Percentiles rank a stretch among this genome's conserved stretches.
These are phyloP conservation scores for Acinonyx jubatus DNA, from an alignment of 2,113 vertebrate genomes.

Conservation along the genomic window DNA sequence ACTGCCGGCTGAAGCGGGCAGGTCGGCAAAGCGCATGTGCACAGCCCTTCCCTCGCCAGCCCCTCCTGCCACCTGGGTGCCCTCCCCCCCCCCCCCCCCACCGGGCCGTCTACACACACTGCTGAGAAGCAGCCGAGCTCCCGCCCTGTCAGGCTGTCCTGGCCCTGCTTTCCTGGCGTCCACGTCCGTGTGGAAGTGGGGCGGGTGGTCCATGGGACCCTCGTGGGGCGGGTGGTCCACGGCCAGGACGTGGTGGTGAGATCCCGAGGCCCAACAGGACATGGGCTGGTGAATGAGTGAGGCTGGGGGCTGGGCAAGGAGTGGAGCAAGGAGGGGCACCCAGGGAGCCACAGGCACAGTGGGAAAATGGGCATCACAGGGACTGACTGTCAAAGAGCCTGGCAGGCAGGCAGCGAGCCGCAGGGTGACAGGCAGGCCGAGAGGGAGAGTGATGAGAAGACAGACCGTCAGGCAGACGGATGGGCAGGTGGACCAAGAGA, in stretches of 20 bases:
- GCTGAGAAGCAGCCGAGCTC: constrained; percentile 59
- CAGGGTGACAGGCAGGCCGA: not conserved
- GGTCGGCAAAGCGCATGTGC: constrained; percentile 70
- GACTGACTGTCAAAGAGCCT: accelerated
- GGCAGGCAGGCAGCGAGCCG: not conserved
- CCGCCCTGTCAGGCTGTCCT: constrained; percentile 79
- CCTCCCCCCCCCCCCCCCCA: too few relatives aligned
- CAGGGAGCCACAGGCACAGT: not conserved
- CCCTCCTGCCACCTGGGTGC: not conserved
- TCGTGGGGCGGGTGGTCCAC: constrained; percentile 71
- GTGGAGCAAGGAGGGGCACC: not conserved
- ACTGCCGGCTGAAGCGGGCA: constrained; percentile 59
- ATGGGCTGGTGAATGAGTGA: constrained; percentile 72
- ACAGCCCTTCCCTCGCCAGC: constrained; percentile 68
- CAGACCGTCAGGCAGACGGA: not conserved
- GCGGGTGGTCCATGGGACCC: constrained; percentile 25
- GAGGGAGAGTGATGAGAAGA: not conserved
- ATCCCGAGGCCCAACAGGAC: constrained; percentile 50
- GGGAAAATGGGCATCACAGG: not conserved
- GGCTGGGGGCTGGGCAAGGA: not conserved
- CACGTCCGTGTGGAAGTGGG: constrained; percentile 75
- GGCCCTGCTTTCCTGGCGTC: constrained; percentile 64
- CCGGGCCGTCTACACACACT: not conserved
- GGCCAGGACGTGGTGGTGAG: constrained; percentile 71
- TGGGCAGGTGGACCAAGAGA: not conserved